Evolutionary conservation across 2,888 invertebrate species (phyloP), one percentile per base, ranked within the genome.

Genomic region (Deilephila elpenor): DNA sequence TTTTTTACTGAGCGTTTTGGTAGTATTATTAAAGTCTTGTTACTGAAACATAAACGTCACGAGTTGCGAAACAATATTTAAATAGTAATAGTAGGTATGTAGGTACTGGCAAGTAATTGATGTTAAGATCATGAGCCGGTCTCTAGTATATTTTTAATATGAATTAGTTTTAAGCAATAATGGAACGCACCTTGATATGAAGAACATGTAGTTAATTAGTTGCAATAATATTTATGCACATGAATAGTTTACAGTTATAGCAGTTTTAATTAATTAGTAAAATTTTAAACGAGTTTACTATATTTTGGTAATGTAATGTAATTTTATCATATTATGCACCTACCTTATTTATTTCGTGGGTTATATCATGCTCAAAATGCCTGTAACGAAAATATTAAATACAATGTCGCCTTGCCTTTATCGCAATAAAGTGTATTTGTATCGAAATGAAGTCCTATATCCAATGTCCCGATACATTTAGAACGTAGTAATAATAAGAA

Each of bases 111-210:
- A 60, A 60, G 17, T 29, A 17, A 29, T 60, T 60, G 29, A 60
- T 14, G 14, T 29, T 17, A 60, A 25, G 25, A 25, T 29, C 5
- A 29, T 14, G 29, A 60, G 60, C 17, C 60, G 60, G 60, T 60
- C 56, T 32, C 60, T 60, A 60, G 60, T 60, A 60, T 29, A 60
- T 60, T 60, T 56, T 4, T 25, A 60, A 60, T 29, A 60, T 29
- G 60, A 60, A 29, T 60, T 60, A 60, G 60, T 60, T 60, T 60
- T 60, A 60, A 60, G 25, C 60, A 11, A 29, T 60, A 60, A 60
- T 17, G 17, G 25, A 20, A 59, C 20, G 59, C 59, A 59, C 59
- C 59, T 59, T 20, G 11, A 59, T 59, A 20, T 60, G 56, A 29
- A 60, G 29, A 25, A 14, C 32, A 17, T 29, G 29, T 7, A 25